phyloP scores from a whole-genome alignment of 2,113 vertebrate genomes.

The Nymphicus hollandicus region DNA sequence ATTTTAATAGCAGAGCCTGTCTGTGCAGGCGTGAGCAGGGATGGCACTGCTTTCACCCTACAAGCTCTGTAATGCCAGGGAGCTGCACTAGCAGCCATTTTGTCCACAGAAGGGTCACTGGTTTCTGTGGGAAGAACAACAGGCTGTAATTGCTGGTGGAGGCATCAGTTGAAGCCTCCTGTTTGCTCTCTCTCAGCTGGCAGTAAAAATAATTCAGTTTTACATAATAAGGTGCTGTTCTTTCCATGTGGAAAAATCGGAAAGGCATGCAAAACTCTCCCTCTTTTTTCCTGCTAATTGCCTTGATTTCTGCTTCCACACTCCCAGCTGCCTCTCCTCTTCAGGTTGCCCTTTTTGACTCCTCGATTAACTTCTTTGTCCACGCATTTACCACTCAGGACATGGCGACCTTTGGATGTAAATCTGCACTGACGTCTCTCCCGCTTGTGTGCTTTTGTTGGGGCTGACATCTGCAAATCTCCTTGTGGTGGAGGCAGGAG shows the following conservation, averaged over 20 bases:
- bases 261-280: constrained; percentile 19
- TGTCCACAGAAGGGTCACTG: accelerated
- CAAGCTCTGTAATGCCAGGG: not conserved
- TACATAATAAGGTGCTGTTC: not conserved
- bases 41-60: not conserved
- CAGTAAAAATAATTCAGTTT: constrained; percentile 16
- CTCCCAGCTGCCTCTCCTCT: constrained; percentile 52
- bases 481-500: not conserved
- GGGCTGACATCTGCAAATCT: not conserved
- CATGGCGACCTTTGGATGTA: constrained; percentile 54
- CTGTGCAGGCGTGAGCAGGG: not conserved
- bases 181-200: not conserved
- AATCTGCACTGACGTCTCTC: not conserved
- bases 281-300: constrained; percentile 19
- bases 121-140: not conserved
- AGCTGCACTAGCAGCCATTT: not conserved
- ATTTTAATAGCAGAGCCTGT: not conserved
- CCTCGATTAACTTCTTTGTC: constrained; percentile 63
- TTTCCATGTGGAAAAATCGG: constrained; percentile 35
- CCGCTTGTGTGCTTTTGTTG: not conserved
- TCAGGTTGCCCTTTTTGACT: constrained; percentile 61
- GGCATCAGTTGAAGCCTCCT: not conserved
- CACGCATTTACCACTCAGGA: constrained; percentile 51
- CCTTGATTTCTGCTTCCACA: constrained; percentile 29
- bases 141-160: not conserved